Conservation (phyloP, 2,113 vertebrate genomes). For the Acanthochromis polyacanthus region DNA sequence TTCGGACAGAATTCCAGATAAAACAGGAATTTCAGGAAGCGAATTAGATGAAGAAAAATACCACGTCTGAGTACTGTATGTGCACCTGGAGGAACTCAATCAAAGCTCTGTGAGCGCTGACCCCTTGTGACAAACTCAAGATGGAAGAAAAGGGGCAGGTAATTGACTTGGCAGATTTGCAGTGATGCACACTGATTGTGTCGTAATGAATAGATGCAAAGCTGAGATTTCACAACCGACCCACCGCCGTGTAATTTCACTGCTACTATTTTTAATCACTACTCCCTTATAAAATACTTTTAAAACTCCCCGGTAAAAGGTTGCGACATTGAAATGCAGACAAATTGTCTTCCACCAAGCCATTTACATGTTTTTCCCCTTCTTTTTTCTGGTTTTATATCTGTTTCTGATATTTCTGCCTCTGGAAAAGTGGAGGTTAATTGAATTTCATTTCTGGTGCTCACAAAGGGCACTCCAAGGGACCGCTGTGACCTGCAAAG, state of each 20-base stretch:
- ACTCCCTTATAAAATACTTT: background rate
- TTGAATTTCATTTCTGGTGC: background rate
- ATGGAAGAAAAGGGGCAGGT: conserved; percentile 15
- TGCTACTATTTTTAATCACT: background rate
- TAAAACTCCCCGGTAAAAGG: background rate
- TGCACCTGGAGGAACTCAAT: conserved; percentile 71
- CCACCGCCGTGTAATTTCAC: background rate
- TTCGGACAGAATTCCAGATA: conserved; percentile 66
- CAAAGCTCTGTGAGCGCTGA: conserved; percentile 49
- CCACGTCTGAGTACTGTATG: conserved; percentile 53
- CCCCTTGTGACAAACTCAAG: conserved; percentile 36
- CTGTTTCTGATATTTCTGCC: background rate
- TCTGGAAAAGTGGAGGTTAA: background rate
- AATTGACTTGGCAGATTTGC: conserved; percentile 43
- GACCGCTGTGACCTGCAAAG: background rate
- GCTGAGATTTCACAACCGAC: conserved; percentile 8
- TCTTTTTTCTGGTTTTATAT: too few relatives aligned
- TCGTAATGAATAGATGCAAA: conserved; percentile 19
- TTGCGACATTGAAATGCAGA: background rate
- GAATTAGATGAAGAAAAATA: conserved; percentile 63
- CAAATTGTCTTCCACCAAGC: background rate
- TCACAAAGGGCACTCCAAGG: background rate
- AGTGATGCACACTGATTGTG: conserved; percentile 17
- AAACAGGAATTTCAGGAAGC: conserved; percentile 63
- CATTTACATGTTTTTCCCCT: background rate